Conservation (phyloP, 2,888 invertebrate genomes). For the Eupithecia abbreviata region DNA sequence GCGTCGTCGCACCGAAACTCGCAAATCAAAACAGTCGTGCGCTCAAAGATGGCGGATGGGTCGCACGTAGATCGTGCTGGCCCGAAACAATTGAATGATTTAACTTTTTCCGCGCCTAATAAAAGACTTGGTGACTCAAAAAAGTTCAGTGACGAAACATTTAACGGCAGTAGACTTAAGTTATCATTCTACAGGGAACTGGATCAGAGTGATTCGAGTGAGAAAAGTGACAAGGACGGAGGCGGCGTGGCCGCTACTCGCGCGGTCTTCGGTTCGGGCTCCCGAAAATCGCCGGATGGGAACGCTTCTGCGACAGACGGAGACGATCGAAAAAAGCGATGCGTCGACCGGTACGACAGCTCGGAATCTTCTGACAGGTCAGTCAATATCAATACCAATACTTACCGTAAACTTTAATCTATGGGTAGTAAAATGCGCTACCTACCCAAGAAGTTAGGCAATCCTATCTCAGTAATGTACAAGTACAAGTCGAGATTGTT, state of each 20-base stretch:
- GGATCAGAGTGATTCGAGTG: constrained; percentile 81
- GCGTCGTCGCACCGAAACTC: constrained; percentile 69
- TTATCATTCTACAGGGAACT: constrained; percentile 80
- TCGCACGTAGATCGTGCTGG: constrained; percentile 86
- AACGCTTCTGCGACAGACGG: constrained; percentile 60
- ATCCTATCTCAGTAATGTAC: not conserved
- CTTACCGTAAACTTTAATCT: not conserved
- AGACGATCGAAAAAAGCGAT: constrained; percentile 91
- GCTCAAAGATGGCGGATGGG: constrained; percentile 93
- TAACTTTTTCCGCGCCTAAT: constrained; percentile 82
- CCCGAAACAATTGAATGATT: constrained; percentile 82
- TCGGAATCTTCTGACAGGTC: constrained; percentile 97
- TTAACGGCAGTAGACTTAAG: constrained; percentile 71
- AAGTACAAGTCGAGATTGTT: constrained; percentile 25
- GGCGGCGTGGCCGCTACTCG: constrained; percentile 77
- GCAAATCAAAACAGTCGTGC: constrained; percentile 84
- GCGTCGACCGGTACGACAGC: constrained; percentile 96
- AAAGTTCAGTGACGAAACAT: constrained; percentile 80
- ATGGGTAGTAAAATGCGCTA: not conserved
- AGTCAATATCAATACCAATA: constrained; percentile 58
- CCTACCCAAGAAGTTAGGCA: not conserved
- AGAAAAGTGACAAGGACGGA: constrained; percentile 81
- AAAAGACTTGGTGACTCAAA: constrained; percentile 79
- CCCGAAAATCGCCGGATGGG: constrained; percentile 70
- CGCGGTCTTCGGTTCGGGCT: constrained; percentile 65